A percentile compares a stretch with the other conserved stretches of the same genome.
These are phyloP conservation scores for Beroe forskalii DNA, from an alignment of 37 sponge, comb jelly and placozoan genomes.

Conservation along the genomic window DNA sequence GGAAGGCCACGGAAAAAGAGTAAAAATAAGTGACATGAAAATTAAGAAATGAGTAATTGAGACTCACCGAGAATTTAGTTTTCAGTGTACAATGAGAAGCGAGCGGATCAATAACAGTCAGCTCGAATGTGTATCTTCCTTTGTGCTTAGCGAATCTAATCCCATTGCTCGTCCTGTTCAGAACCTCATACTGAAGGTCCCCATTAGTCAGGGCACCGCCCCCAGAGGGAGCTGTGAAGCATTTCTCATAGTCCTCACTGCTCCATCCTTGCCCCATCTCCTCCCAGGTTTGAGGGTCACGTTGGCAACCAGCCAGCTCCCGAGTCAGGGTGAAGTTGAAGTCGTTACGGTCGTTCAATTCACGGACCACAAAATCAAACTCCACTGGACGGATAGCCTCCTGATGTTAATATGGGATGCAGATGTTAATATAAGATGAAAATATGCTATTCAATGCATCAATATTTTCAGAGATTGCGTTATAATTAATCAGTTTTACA, in stretches of 20 bases:
- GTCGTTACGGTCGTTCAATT: constrained; percentile 5
- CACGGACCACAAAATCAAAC: neutral
- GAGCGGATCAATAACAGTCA: constrained; percentile 1
- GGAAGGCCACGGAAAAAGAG: too few species aligned
- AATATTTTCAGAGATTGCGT: too few species aligned
- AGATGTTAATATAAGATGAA: too few species aligned
- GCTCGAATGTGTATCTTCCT: constrained; percentile 3
- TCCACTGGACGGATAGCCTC: neutral
- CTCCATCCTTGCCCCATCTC: neutral
- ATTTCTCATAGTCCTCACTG: constrained; percentile 9
- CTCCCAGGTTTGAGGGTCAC: neutral
- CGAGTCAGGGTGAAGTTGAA: constrained; percentile 16
- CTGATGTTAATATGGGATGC: neutral
- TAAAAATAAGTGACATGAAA: too few species aligned
- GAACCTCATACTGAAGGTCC: constrained; percentile 21
- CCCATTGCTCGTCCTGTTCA: neutral
- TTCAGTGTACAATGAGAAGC: neutral
- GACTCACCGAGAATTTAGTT: constrained; percentile 52
- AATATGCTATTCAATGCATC: too few species aligned
- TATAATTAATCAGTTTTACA: too few species aligned
- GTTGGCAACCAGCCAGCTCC: neutral
- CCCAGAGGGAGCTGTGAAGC: neutral
- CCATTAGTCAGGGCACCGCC: neutral
- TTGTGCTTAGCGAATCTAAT: constrained; percentile 18
- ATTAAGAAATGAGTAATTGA: too few species aligned